Evolutionary conservation across 1,140 invertebrate species (phyloP), one percentile per base, ranked within the genome.

Genomic region (Drosophila willistoni): DNA sequence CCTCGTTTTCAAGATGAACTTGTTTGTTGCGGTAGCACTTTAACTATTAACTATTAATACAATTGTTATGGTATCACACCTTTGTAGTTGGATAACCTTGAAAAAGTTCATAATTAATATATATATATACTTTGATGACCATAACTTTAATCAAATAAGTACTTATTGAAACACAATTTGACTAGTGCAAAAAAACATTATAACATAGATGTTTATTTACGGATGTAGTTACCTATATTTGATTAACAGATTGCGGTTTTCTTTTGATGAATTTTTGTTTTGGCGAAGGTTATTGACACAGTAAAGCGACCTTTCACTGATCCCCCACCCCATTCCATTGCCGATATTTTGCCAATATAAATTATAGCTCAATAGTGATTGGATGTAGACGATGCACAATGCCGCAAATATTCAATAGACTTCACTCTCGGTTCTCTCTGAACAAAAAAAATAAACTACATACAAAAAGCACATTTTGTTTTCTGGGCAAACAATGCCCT

Each of bases 401-500:
- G 44, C 55, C 34, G 56, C 69, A 73, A 64, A 70, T 64, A 84
- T 71, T 85, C 73, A 81, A 81, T 77, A 68, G 64, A 79, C 64
- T 57, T 61, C 10, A 67, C 55, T 70, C 42, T 73, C 44, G 17
- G 44, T 39, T 39, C 36, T 39, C 36, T 39, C 36, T 3, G 36
- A 12, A 4, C 3, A 12, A 12, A 25, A 25, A 25, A 25, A 25
- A 25, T 25, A 25, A 34, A 7, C 7, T 39, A 39, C 12, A 39
- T 39, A 39, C 12, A 39, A 39, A 39, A 39, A 72, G 25, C 56
- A 67, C 56, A 39, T 25, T 19, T 54, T 71, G 33, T 64, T 55
- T n/a, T 41, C 54, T 57, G 66, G 22, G 68, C 83, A 75, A 73
- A 89, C 83, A 87, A 87, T 89, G 83, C 76, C 72, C 79, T 73